Percentiles rank a stretch among this genome's conserved stretches.
These are phyloP conservation scores for Drosophila pseudoananassae DNA, from an alignment of 1,140 invertebrate species.

Conservation along the genomic window DNA sequence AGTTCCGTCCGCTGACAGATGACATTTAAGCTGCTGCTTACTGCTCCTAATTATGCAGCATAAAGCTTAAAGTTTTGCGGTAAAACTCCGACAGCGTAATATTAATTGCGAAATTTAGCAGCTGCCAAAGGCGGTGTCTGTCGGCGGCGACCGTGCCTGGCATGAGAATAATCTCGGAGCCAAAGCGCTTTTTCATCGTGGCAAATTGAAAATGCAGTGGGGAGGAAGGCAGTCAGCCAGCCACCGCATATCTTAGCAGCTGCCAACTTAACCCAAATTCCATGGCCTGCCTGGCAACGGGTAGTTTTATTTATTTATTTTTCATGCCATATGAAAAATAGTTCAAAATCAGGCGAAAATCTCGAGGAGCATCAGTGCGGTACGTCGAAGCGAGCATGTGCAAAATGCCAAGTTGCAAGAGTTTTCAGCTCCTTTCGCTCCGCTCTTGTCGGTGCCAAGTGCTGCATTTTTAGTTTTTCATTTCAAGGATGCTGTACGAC, in stretches of 20 bases:
- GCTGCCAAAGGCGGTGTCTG: conserved; percentile 41
- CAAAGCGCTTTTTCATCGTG: conserved; percentile 42
- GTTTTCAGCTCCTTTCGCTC: conserved; percentile 28
- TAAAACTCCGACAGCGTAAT: conserved; percentile 36
- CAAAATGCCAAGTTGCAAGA: conserved; percentile 62
- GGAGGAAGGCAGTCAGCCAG: conserved; percentile 28
- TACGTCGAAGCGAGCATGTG: conserved; percentile 67
- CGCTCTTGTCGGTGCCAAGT: conserved; percentile 58
- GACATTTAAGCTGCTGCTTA: conserved; percentile 45
- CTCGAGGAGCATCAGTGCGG: conserved; percentile 46
- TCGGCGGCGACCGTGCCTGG: conserved; percentile 20
- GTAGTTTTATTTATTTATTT: conserved; percentile 71
- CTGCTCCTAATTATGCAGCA: conserved; percentile 63
- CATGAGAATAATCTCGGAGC: conserved; percentile 36
- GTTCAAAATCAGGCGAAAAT: conserved; percentile 71
- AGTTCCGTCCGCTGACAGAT: conserved; percentile 45
- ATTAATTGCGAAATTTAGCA: conserved; percentile 71
- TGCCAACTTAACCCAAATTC: conserved; percentile 68
- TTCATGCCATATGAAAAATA: conserved; percentile 74
- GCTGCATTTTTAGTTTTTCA: conserved; percentile 65
- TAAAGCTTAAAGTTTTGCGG: conserved; percentile 45
- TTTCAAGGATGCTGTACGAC: conserved; percentile 77
- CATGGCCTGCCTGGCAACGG: conserved; percentile 24
- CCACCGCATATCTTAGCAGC: conserved; percentile 53
- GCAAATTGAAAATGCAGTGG: conserved; percentile 45